Evolutionary conservation across 2,888 invertebrate genomes (phyloP).

Genomic region (Chesias legatella): DNA sequence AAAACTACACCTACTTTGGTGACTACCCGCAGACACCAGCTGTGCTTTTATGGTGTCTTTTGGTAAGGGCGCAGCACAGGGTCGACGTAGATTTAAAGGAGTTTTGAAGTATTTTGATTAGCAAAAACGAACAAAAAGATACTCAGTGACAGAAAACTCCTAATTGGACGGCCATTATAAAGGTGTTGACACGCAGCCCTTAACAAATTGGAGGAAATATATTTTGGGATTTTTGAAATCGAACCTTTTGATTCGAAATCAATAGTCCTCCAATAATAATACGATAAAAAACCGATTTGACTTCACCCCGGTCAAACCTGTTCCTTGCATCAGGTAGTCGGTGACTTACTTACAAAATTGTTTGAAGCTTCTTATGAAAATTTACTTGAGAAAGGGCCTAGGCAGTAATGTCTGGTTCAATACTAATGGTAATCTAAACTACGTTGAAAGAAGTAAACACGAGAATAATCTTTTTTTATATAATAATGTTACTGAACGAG

Average conservation of each 20-base stretch:
- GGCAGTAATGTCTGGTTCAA: too few relatives aligned
- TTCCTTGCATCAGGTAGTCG: not conserved
- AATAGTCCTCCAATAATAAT: conserved; percentile 1
- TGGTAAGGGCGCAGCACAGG: conserved; percentile 1
- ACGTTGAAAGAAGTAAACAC: too few relatives aligned
- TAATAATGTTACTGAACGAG: too few relatives aligned
- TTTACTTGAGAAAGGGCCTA: too few relatives aligned
- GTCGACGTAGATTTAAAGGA: conserved; percentile 25
- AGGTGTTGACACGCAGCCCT: not conserved
- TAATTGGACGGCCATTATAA: conserved; percentile 11
- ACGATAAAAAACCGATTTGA: conserved; percentile 6
- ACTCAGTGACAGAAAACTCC: conserved; percentile 5
- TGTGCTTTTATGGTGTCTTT: too few relatives aligned
- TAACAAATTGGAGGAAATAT: conserved; percentile 12
- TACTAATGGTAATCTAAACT: too few relatives aligned
- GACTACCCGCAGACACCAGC: too few relatives aligned
- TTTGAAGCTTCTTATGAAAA: too few relatives aligned
- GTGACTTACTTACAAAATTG: not conserved
- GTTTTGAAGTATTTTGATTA: conserved; percentile 27
- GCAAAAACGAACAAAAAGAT: conserved; percentile 20
- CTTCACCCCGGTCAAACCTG: conserved; percentile 6
- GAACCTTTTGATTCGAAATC: conserved; percentile 9
- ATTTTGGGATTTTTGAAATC: not conserved
- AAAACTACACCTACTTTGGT: too few relatives aligned
- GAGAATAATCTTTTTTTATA: too few relatives aligned